phyloP scores from a whole-genome alignment of 2,888 invertebrate species.

The Zele albiditarsus region DNA sequence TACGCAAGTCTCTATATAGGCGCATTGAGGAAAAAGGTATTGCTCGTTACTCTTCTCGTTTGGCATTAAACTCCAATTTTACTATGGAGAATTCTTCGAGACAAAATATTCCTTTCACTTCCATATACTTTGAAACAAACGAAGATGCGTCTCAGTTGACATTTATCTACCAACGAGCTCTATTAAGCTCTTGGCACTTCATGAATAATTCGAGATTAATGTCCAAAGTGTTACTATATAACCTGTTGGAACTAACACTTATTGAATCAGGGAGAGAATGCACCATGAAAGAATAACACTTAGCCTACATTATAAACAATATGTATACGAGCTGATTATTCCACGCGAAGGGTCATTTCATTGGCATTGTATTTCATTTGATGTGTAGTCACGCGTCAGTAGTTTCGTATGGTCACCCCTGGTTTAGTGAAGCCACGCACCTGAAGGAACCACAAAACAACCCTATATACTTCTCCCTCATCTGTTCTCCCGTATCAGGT shows the following conservation, averaged over 20 bases:
- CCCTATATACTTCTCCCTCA: slow-evolving; percentile 2
- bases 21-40: slow-evolving; percentile 1
- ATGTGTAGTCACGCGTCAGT: slow-evolving; percentile 14
- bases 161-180: slow-evolving; percentile 7
- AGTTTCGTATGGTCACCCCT: slow-evolving; percentile 12
- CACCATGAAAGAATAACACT: not conserved
- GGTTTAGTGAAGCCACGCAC: not conserved
- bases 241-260: not conserved
- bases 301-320: not conserved
- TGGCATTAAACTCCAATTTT: slow-evolving; percentile 35
- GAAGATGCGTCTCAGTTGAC: slow-evolving; percentile 14
- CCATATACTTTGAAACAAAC: slow-evolving; percentile 26
- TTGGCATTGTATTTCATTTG: not conserved
- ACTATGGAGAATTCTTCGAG: slow-evolving; percentile 20
- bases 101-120: slow-evolving; percentile 47
- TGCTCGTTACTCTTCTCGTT: slow-evolving; percentile 8
- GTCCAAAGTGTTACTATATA: not conserved
- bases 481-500: slow-evolving; percentile 1
- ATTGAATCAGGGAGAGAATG: not conserved
- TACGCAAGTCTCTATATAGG: slow-evolving; percentile 38
- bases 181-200: not conserved
- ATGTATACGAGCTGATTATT: slow-evolving; percentile 1
- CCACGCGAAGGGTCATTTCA: not conserved
- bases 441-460: slow-evolving; percentile 12
- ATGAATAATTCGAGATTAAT: slow-evolving; percentile 12